Evolutionary conservation across 2,797 vertebrate species (phyloP).

Genomic region (Onychomys leucogaster): DNA sequence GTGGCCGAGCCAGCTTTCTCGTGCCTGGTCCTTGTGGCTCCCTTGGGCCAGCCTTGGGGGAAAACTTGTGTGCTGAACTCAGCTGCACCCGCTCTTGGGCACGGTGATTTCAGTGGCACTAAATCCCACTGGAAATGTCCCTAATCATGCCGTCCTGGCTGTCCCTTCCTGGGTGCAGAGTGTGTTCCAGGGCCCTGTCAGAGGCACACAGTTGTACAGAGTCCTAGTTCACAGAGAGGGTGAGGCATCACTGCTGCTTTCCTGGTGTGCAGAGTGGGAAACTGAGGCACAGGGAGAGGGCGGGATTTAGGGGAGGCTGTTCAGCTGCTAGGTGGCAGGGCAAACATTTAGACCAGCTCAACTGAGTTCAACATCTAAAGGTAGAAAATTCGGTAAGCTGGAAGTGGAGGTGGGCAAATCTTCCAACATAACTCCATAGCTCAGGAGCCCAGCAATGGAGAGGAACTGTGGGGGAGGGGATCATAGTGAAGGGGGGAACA

Average conservation of each 20-base stretch:
- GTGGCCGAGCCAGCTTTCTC: rapidly evolving
- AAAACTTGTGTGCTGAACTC: not conserved
- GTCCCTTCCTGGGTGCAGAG: rapidly evolving
- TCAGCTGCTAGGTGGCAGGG: not conserved
- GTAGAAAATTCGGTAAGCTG: rapidly evolving
- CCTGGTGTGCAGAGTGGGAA: not conserved
- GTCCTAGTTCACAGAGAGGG: not conserved
- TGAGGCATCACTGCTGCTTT: rapidly evolving
- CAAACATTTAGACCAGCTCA: rapidly evolving
- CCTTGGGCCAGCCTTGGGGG: not conserved
- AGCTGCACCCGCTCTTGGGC: rapidly evolving
- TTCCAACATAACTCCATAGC: rapidly evolving
- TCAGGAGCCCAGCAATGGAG: rapidly evolving
- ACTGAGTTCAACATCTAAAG: too few relatives aligned
- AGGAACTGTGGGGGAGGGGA: rapidly evolving
- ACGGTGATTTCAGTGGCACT: not conserved
- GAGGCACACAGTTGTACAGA: rapidly evolving
- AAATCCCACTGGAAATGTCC: not conserved
- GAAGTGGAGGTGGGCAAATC: rapidly evolving
- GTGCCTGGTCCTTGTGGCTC: rapidly evolving
- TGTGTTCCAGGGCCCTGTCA: rapidly evolving
- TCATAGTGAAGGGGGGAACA: not conserved
- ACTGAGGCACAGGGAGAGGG: not conserved
- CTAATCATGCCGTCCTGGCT: rapidly evolving
- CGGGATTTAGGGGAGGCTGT: rapidly evolving